These are phyloP conservation scores for Drosophila differens DNA, from an alignment of 2,888 invertebrate genomes.

Conservation along the genomic window DNA sequence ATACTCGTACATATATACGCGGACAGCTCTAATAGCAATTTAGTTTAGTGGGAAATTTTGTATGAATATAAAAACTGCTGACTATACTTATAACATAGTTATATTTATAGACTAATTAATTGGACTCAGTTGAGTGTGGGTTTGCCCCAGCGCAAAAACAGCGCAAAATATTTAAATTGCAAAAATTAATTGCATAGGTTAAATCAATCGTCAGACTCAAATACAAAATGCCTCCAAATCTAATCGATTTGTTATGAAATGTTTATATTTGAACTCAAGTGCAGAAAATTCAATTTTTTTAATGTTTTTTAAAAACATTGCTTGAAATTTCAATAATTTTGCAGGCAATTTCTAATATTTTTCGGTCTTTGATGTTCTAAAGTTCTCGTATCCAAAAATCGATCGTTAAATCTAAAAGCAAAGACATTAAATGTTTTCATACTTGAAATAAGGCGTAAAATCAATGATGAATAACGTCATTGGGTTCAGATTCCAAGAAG, in stretches of 20 bases:
- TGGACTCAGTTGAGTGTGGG: constrained; percentile 27
- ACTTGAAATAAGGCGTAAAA: constrained; percentile 1
- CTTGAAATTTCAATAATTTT: background rate
- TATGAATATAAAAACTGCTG: constrained; percentile 10
- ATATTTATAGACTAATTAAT: constrained; percentile 62
- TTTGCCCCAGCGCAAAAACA: background rate
- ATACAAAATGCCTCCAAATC: background rate
- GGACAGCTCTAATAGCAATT: constrained; percentile 31
- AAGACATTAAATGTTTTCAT: background rate
- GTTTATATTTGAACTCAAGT: constrained; percentile 3
- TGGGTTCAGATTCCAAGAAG: background rate
- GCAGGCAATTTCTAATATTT: background rate
- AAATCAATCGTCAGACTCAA: constrained; percentile 1
- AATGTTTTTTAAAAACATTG: background rate
- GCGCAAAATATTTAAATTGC: constrained; percentile 25
- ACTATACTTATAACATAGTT: constrained; percentile 33
- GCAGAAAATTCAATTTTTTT: background rate
- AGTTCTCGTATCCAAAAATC: background rate
- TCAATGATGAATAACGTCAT: background rate
- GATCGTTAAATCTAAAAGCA: background rate
- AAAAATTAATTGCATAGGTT: constrained; percentile 11
- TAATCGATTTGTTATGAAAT: constrained; percentile 28
- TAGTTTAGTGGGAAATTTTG: constrained; percentile 42
- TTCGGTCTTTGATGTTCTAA: constrained; percentile 6
- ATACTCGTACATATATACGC: constrained; percentile 1